Evolutionary conservation across 2,113 vertebrate genomes (phyloP), one percentile per base, ranked within the genome.

Genomic region (Megaceryle torquata): DNA sequence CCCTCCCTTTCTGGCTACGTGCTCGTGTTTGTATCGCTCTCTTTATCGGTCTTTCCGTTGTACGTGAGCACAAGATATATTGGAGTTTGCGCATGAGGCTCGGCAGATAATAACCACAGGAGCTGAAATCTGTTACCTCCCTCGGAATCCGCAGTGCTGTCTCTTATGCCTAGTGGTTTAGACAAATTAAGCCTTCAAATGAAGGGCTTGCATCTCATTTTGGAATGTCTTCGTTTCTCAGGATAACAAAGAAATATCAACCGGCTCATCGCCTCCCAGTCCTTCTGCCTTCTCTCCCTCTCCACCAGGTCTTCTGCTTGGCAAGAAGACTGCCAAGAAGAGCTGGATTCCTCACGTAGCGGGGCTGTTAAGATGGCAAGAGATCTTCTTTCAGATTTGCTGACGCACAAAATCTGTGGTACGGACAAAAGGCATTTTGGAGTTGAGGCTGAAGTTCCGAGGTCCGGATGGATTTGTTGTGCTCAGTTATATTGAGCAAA

Each of bases 61-160:
- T 33, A 11, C n/a, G 39, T 11, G 0, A 3, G 35, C 43, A 46
- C 59, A 60, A n/a, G 61, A 39, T 41, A 5, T 5, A 0, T 76
- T 33, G 22, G 68, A 39, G 24, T 75, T 76, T 78, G 54, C 3
- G 13, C 71, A 8, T 26, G 54, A 53, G 48, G 29, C 20, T 56
- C 28, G 10, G 13, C 56, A n/a, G 56, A 31, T 10, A 18, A 39
- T 72, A 14, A 56, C 37, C 21, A 3, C 54, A 48, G 20, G 37
- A 71, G 21, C 72, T 46, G 60, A 46, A 41, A 37, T 8, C 24
- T 28, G 0, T 51, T 78, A 7, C 12, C 41, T 67, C 0, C 1
- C 3, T 31, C 69, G 75, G 57, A 76, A 39, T 87, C 76, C 10
- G 5, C 12, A 8, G 8, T 41, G 17, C 57, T 71, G 37, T 87